A percentile compares a stretch with the other conserved stretches of the same genome.
phyloP scores from a whole-genome alignment of 2,113 vertebrate genomes.

The Thalassarche chlororhynchos region DNA sequence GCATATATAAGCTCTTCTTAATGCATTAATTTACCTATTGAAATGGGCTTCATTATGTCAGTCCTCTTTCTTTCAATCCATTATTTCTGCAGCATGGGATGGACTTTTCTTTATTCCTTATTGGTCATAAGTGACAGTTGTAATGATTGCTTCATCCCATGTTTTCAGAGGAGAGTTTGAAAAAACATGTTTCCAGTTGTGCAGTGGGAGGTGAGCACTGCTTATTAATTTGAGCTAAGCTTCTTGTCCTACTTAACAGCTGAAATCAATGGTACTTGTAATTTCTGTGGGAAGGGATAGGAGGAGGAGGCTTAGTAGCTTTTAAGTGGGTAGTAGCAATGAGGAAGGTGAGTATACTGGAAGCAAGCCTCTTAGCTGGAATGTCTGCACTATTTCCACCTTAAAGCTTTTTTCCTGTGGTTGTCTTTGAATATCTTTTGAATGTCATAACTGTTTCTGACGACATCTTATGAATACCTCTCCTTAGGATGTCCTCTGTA shows the following conservation, averaged over 20 bases:
- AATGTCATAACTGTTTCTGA: neutral
- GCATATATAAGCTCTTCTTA: neutral
- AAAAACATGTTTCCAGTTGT: neutral
- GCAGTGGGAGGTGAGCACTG: neutral
- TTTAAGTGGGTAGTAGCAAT: neutral
- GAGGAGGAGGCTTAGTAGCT: neutral
- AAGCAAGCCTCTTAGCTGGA: neutral
- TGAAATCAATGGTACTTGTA: neutral
- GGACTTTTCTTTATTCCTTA: neutral
- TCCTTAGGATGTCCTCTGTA: neutral
- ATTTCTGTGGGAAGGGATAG: neutral
- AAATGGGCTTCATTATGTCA: accelerated
- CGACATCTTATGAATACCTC: neutral
- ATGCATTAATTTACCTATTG: neutral
- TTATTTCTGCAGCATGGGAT: neutral
- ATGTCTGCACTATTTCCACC: neutral
- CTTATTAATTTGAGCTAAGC: neutral
- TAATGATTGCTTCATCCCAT: neutral
- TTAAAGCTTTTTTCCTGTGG: neutral
- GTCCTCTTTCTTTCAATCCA: neutral
- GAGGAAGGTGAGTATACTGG: neutral
- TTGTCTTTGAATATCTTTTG: neutral
- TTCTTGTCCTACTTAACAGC: neutral
- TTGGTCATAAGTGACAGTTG: neutral
- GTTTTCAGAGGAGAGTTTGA: neutral